Base-by-base conservation (phyloP, 2,113 vertebrate genomes). In the Garra rufa region DNA sequence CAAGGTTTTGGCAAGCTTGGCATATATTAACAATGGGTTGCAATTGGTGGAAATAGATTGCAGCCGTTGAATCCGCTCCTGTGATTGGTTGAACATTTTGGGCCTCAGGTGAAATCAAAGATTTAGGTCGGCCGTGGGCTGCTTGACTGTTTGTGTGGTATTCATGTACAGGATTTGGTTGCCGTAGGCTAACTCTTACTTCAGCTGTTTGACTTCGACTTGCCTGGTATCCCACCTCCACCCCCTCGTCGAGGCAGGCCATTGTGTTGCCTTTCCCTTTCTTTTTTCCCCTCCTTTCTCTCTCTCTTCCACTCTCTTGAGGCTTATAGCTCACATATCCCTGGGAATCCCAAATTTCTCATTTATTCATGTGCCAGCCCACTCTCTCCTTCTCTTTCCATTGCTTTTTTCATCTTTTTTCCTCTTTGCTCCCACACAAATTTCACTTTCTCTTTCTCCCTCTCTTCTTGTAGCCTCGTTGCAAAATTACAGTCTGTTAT, bases 61-160 rank as follows among this genome's bases (percentile, higher is more conserved):
- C 24, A 50, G 48, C 34, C 43, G 61, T 55, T 77, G 24, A 28
- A 63, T 59, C 24, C 34, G 69, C 55, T 79, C 30, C 52, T 67
- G 76, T 86, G 80, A 85, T 85, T 87, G 87, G 75, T 55, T 84
- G 73, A 43, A 59, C 30, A 88, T 85, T 84, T 75, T 57, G 38
- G 84, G 86, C 89, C 88, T 86, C 52, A 1, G 88, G 90, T 83
- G 28, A 85, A 85, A 90, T 93, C 86, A 89, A 91, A 90, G 88
- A 92, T 92, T 90, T 83, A 91, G 89, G 88, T 84, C 88, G n/a
- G 81, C 91, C 34, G 79, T 87, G 90, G 91, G 90, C 88, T 85
- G 88, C 76, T 83, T 76, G 71, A 52, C 73, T 87, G 71, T 85
- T 82, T 77, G 59, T 77, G 84, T 83, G 83, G 57, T 44, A 71